phyloP scores from a whole-genome alignment of 2,113 vertebrate species.

The Prionailurus bengalensis region DNA sequence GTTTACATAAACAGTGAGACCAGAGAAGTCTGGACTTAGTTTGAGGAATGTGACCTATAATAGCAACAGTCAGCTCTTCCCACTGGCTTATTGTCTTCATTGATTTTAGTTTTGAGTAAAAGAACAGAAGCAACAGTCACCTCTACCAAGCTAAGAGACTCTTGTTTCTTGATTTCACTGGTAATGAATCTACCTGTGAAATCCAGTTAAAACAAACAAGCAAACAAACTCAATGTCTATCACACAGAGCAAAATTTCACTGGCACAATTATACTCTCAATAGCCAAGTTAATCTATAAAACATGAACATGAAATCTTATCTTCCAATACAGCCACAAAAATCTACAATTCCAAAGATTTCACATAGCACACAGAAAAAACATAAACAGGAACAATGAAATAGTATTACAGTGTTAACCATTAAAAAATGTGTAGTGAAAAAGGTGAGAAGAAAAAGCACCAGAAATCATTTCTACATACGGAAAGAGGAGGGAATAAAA shows the following conservation, averaged over 20 bases:
- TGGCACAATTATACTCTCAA: neutral
- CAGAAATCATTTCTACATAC: neutral
- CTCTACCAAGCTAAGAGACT: neutral
- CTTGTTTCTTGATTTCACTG: neutral
- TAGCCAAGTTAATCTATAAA: neutral
- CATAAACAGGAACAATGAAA: neutral
- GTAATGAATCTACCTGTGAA: neutral
- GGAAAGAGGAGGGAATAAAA: neutral
- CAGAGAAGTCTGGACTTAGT: slow-evolving; percentile 20
- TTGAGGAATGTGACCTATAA: neutral
- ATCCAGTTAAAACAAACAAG: neutral
- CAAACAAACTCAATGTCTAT: neutral
- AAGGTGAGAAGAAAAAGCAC: neutral
- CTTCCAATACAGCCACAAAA: neutral
- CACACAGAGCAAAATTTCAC: neutral
- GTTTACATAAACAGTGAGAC: neutral
- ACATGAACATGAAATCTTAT: neutral
- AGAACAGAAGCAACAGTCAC: slow-evolving; percentile 46
- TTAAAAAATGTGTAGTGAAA: neutral
- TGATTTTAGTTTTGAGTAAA: slow-evolving; percentile 40
- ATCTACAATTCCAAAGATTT: neutral
- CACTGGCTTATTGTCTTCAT: neutral
- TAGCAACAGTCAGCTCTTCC: neutral
- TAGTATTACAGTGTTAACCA: neutral
- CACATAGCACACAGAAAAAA: neutral